Percentiles rank a stretch among this genome's conserved stretches.
Evolutionary conservation across 2,888 invertebrate species (phyloP).

Genomic region (Athalia rosae): DNA sequence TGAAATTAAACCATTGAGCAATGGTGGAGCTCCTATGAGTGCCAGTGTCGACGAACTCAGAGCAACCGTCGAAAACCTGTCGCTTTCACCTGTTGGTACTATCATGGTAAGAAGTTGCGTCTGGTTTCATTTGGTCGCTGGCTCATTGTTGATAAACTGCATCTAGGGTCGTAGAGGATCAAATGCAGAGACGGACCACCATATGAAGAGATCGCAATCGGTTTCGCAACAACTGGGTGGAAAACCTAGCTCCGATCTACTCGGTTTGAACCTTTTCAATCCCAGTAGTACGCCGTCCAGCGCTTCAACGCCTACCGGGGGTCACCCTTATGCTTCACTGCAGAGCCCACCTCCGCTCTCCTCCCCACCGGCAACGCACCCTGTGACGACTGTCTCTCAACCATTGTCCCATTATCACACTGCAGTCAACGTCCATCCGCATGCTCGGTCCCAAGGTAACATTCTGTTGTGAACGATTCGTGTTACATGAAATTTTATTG

Average conservation of each 20-base stretch:
- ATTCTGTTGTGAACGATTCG: not conserved
- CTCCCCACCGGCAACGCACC: conserved; percentile 66
- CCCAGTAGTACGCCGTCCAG: conserved; percentile 88
- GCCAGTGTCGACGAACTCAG: conserved; percentile 96
- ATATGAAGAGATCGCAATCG: conserved; percentile 83
- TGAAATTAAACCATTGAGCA: conserved; percentile 95
- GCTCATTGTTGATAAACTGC: not conserved
- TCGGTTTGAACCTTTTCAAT: conserved; percentile 84
- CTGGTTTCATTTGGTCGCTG: not conserved
- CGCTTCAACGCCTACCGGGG: conserved; percentile 84
- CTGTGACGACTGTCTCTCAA: conserved; percentile 43
- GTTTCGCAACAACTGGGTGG: conserved; percentile 85
- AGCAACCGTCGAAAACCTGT: conserved; percentile 93
- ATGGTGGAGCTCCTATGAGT: conserved; percentile 91
- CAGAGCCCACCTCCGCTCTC: conserved; percentile 79
- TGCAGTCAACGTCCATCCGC: conserved; percentile 64
- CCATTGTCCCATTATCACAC: conserved; percentile 63
- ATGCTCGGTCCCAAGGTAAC: conserved; percentile 75
- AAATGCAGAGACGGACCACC: conserved; percentile 80
- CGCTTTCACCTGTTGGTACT: conserved; percentile 85
- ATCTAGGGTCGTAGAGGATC: conserved; percentile 80
- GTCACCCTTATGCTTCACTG: conserved; percentile 89
- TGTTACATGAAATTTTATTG: not conserved
- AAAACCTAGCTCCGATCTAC: conserved; percentile 86
- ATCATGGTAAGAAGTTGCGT: conserved; percentile 73